Conservation (phyloP, 2,113 vertebrate genomes). For the Neodon shergylaensis region DNA sequence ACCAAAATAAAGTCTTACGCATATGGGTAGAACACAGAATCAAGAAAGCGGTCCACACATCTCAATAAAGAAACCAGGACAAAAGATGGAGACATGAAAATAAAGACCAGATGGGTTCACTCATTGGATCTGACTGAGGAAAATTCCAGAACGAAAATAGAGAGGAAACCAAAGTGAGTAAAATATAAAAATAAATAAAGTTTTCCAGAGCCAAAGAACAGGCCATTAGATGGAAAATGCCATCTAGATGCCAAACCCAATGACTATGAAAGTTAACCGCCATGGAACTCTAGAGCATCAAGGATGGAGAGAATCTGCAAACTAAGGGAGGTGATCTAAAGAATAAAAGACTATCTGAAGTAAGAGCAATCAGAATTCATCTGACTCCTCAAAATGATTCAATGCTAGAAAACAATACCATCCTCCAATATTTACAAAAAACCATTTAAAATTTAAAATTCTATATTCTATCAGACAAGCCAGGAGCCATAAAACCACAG, state of each 20-base stretch:
- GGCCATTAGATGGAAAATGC: not conserved
- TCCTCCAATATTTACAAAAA: not conserved
- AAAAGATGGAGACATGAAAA: not conserved
- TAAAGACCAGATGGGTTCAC: not conserved
- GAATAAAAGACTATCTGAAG: not conserved
- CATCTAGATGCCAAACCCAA: not conserved
- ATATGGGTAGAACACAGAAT: not conserved
- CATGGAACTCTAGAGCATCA: not conserved
- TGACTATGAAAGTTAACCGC: not conserved
- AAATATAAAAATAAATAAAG: slow-evolving; percentile 32
- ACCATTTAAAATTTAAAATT: not conserved
- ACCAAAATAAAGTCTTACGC: not conserved
- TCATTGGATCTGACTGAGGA: not conserved
- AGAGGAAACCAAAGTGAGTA: not conserved
- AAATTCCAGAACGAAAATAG: not conserved
- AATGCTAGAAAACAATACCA: not conserved
- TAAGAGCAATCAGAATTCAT: not conserved
- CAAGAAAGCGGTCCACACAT: not conserved
- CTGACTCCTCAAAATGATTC: not conserved
- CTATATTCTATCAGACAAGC: not conserved
- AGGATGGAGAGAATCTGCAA: not conserved
- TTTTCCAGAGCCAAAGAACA: slow-evolving; percentile 6
- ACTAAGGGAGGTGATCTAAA: not conserved
- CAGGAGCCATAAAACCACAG: not conserved
- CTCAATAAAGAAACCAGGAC: not conserved